phyloP scores from a whole-genome alignment of 1,140 invertebrate genomes.

The Triops longicaudatus region DNA sequence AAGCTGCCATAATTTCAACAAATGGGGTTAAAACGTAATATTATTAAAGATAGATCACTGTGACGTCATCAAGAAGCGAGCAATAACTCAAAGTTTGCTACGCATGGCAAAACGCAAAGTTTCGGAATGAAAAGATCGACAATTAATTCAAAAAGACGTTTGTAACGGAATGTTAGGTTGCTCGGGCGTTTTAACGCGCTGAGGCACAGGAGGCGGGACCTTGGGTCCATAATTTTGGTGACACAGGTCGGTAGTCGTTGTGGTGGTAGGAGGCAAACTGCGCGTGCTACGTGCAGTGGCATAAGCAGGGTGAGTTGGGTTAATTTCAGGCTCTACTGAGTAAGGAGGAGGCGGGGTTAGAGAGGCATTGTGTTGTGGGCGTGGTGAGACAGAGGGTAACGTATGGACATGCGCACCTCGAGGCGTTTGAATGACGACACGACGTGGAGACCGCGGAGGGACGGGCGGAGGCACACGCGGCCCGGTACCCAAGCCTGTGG shows the following conservation, averaged over 20 bases:
- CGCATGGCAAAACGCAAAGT: not conserved
- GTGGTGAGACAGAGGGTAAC: not conserved
- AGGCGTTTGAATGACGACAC: conserved; percentile 24
- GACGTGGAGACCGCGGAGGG: conserved; percentile 41
- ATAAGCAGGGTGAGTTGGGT: conserved; percentile 22
- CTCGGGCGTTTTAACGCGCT: conserved; percentile 27
- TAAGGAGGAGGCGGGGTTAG: conserved; percentile 9
- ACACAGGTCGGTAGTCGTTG: conserved; percentile 27
- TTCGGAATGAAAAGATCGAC: too few relatives aligned
- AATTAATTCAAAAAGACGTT: not conserved
- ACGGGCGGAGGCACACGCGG: conserved; percentile 35
- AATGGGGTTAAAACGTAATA: not conserved
- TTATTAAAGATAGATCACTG: not conserved
- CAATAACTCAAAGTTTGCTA: too few relatives aligned
- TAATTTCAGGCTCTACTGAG: not conserved
- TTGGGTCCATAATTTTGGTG: conserved; percentile 30
- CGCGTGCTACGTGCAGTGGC: conserved; percentile 30
- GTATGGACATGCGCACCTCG: conserved; percentile 10
- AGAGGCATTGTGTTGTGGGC: not conserved
- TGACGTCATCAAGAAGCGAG: too few relatives aligned
- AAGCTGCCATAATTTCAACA: not conserved
- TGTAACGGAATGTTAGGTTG: conserved; percentile 26
- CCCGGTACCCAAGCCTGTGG: conserved; percentile 29
- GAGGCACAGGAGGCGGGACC: conserved; percentile 30
- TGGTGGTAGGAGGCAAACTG: conserved; percentile 30